Conservation (phyloP, 2,888 invertebrate species). For the Philonicus albiceps region DNA sequence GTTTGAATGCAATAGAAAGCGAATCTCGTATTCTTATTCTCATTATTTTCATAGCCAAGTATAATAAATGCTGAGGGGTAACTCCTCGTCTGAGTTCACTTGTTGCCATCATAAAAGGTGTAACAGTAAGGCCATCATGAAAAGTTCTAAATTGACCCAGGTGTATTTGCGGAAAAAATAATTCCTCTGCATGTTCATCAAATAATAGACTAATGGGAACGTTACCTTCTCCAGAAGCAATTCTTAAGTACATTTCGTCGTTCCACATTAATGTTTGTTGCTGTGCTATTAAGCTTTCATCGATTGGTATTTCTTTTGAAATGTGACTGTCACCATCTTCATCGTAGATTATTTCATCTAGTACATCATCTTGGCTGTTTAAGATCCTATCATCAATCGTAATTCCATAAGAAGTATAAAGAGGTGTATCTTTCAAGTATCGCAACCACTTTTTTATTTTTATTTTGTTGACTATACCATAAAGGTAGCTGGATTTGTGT, state of each 20-base stretch:
- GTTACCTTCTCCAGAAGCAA: not conserved
- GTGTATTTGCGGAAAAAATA: constrained; percentile 57
- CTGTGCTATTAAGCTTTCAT: constrained; percentile 48
- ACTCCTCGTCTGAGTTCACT: too few relatives aligned
- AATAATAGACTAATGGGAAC: constrained; percentile 49
- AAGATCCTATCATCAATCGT: too few relatives aligned
- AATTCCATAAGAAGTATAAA: not conserved
- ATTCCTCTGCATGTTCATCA: constrained; percentile 58
- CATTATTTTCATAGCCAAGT: too few relatives aligned
- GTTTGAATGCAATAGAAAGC: too few relatives aligned
- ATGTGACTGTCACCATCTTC: too few relatives aligned
- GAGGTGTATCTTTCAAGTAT: constrained; percentile 17
- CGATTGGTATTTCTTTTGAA: too few relatives aligned
- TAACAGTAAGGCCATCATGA: not conserved
- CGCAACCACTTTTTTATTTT: constrained; percentile 38
- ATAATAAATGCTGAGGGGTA: too few relatives aligned
- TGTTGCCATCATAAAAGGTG: too few relatives aligned
- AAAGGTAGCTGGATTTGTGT: constrained; percentile 44
- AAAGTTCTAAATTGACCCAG: not conserved
- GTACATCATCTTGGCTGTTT: too few relatives aligned
- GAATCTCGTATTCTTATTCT: too few relatives aligned
- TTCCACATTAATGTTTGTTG: constrained; percentile 50
- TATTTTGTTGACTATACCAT: constrained; percentile 43
- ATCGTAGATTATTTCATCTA: too few relatives aligned
- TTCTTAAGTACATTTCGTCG: constrained; percentile 48